phyloP scores from a whole-genome alignment of 2,888 invertebrate genomes.

The Ichneumoninae sp. region DNA sequence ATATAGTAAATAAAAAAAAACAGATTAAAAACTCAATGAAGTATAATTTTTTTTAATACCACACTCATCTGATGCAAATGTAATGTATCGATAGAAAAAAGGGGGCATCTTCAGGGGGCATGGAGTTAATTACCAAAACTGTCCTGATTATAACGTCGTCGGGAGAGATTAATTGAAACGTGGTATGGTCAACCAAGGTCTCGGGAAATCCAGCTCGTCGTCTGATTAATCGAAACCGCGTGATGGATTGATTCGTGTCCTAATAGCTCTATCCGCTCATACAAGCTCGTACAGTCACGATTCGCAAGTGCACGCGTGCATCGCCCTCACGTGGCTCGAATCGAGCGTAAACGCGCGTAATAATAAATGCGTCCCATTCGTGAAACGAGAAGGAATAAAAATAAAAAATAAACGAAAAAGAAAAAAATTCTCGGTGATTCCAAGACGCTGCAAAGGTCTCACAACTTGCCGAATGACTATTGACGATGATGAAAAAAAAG shows the following conservation, averaged over 20 bases:
- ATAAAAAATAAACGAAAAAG: conserved; percentile 43
- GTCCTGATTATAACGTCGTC: conserved; percentile 42
- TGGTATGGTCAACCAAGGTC: conserved; percentile 47
- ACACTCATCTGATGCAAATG: not conserved
- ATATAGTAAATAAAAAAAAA: not conserved
- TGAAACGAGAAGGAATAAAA: conserved; percentile 53
- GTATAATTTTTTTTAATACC: conserved; percentile 1
- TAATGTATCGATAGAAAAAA: not conserved
- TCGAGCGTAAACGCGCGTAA: conserved; percentile 23
- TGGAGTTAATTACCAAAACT: conserved; percentile 59
- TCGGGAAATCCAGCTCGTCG: conserved; percentile 48
- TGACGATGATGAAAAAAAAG: conserved; percentile 73
- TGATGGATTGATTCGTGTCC: conserved; percentile 46
- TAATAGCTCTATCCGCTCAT: conserved; percentile 33
- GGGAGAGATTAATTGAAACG: conserved; percentile 50
- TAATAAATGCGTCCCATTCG: conserved; percentile 55
- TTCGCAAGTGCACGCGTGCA: conserved; percentile 35
- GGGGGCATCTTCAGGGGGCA: conserved; percentile 59
- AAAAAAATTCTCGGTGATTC: conserved; percentile 61
- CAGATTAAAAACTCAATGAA: not conserved
- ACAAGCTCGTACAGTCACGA: conserved; percentile 24
- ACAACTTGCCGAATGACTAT: conserved; percentile 76
- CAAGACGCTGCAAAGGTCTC: conserved; percentile 68
- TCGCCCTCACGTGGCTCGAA: conserved; percentile 25
- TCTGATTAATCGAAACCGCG: conserved; percentile 55